Evolutionary conservation across 2,888 invertebrate species (phyloP), one percentile per base, ranked within the genome.

Genomic region (Incurvaria masculella): DNA sequence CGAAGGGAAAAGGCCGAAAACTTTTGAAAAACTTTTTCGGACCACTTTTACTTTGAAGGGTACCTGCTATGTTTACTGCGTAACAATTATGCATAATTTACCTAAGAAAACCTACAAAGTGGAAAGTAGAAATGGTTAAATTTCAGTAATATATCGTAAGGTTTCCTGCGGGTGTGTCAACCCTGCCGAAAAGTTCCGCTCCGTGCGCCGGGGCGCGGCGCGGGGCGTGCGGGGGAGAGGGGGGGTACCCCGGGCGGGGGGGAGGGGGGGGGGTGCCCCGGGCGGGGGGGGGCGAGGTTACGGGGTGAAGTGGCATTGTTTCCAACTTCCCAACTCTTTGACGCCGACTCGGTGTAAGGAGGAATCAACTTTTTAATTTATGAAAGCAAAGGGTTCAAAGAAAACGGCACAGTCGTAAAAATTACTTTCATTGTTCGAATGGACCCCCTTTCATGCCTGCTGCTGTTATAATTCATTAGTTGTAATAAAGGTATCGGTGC

Each of bases 371-470:
- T 74, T 74, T 69, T 71, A 75, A 78, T 78, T 76, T 78, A 78
- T 78, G 73, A 75, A 69, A 67, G 65, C 62, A 61, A 64, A 69
- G 76, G 76, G 75, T 72, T 72, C 33, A 33, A 33, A 33, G 33
- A 6, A 33, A 33, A 33, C 33, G 67, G 38, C 20, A 68, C 59
- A 62, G 67, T 73, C 72, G 69, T 78, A 76, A 78, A 76, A 78
- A 76, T 75, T 75, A 76, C 74, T 72, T 78, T 76, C 76, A 75
- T 76, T 75, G 74, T 78, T 68, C 65, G 70, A 74, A 74, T 76
- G 73, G 76, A 75, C 76, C 66, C 70, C 69, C 74, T 70, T 61
- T 75, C 76, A 75, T 76, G 73, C 74, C n/a, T n/a, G n/a, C n/a
- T n/a, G n/a, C n/a, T n/a, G n/a, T n/a, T n/a, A n/a, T n/a, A n/a